phyloP scores from a whole-genome alignment of 2,113 vertebrate genomes.

The Gavialis gangeticus region DNA sequence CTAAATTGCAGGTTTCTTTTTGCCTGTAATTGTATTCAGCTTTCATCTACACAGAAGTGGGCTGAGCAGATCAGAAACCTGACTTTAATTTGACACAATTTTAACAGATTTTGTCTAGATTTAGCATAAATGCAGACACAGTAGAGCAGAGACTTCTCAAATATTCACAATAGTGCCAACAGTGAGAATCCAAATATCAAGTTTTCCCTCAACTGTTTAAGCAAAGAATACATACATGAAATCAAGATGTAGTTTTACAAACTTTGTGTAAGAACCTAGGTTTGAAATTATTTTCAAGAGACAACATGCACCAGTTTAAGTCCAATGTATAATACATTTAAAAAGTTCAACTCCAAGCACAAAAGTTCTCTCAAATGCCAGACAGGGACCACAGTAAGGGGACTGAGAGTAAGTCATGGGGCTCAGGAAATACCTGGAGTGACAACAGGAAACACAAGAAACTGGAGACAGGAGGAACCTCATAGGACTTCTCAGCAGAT shows the following conservation, averaged over 20 bases:
- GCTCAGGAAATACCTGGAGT: background rate
- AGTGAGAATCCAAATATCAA: background rate
- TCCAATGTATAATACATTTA: background rate
- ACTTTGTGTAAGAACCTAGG: background rate
- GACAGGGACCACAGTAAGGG: background rate
- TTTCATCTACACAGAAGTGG: background rate
- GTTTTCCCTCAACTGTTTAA: background rate
- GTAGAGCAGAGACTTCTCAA: background rate
- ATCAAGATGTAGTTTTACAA: background rate
- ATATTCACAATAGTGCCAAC: background rate
- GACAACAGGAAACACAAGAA: background rate
- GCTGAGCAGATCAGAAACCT: background rate
- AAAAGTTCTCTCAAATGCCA: background rate
- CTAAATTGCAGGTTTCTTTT: background rate
- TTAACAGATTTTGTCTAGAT: background rate
- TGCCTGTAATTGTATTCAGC: background rate
- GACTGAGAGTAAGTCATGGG: background rate
- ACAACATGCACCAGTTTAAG: background rate
- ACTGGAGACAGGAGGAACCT: too few relatives aligned
- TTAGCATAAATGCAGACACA: background rate
- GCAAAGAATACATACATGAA: background rate
- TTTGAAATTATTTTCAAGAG: background rate
- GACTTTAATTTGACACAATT: slow-evolving; percentile 1
- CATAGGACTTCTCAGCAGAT: too few relatives aligned
- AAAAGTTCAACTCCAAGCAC: background rate